Base-by-base conservation (phyloP, 2,888 invertebrate genomes). In the Caenorhabditis sp. region DNA sequence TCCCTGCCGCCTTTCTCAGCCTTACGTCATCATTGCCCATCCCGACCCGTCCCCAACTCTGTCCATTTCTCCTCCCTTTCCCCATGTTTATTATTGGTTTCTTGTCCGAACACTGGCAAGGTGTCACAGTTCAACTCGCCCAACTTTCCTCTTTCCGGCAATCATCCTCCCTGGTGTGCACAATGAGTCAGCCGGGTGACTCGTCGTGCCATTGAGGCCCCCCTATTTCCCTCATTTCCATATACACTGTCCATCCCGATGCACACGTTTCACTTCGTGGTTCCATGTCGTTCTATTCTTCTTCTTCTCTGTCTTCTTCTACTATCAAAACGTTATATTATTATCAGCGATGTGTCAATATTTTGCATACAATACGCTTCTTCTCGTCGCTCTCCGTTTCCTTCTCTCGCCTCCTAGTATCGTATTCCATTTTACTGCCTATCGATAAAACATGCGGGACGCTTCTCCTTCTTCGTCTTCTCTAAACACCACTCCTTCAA, bases 401-500 rank as follows among this genome's bases (percentile, higher is more conserved):
- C 47, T 50, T 26, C 50, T 35, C 64, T 55, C 62, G 26, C 55
- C 15, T 44, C 35, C 53, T 61, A 15, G 74, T 74, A 60, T 67
- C 65, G 65, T 65, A 58, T 26, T 58, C 40, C 40, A 40, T 69
- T 77, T 69, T 77, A 69, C 69, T 68, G 68, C 77, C 44, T 69
- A 69, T 69, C 77, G 69, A 77, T 69, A 68, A 77, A 69, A 77
- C 77, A 77, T 69, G 77, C 69, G 76, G 67, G 60, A 20, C 47
- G 56, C 61, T 76, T 61, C 69, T 68, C n/a, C n/a, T n/a, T n/a
- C n/a, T n/a, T n/a, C n/a, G n/a, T n/a, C n/a, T n/a, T n/a, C n/a
- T n/a, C n/a, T n/a, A n/a, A n/a, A n/a, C n/a, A n/a, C n/a, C n/a
- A n/a, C n/a, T n/a, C n/a, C n/a, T n/a, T n/a, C n/a, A n/a, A n/a